phyloP scores from a whole-genome alignment of 2,113 vertebrate genomes.

The Chelonoidis abingdonii region DNA sequence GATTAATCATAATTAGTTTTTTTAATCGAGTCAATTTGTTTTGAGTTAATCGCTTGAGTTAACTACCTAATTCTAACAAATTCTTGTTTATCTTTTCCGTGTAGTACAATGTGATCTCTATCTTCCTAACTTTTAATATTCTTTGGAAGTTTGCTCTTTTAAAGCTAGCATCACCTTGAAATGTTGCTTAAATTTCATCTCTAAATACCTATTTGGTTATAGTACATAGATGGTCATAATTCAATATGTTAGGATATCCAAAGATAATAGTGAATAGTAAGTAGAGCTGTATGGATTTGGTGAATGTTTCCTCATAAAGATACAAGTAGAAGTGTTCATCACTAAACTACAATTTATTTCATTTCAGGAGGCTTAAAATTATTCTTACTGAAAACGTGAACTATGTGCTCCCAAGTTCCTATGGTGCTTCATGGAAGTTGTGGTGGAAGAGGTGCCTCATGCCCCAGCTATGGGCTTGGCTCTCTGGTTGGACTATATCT shows the following conservation, averaged over 20 bases:
- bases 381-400: neutral
- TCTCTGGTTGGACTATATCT: neutral
- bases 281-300: neutral
- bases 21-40: too few species aligned
- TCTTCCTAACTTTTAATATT: rapidly evolving
- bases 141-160: neutral
- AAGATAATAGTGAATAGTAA: neutral
- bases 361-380: neutral
- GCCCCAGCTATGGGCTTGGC: rapidly evolving
- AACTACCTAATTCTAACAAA: neutral
- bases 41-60: too few species aligned
- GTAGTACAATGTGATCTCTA: neutral
- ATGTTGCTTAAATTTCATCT: neutral
- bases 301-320: neutral
- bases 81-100: neutral
- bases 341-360: neutral
- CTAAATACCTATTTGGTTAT: neutral
- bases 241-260: neutral
- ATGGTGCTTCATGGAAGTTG: neutral
- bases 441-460: rapidly evolving
- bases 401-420: neutral
- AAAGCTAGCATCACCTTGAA: neutral
- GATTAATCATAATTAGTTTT: too few species aligned
- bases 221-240: neutral
- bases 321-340: neutral